Conservation (phyloP, 1,140 invertebrate species). For the Brachionus rubens region DNA sequence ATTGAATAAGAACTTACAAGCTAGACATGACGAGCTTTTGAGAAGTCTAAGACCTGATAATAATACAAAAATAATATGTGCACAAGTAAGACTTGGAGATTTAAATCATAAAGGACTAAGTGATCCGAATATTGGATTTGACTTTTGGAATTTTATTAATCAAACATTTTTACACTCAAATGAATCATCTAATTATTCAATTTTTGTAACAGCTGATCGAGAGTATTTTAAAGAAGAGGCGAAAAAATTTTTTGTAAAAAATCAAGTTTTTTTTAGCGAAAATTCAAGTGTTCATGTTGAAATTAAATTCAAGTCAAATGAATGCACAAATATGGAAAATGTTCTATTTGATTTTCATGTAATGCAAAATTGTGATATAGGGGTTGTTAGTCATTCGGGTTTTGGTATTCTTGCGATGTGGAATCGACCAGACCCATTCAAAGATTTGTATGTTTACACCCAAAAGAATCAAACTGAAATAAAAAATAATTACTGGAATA, state of each 20-base stretch:
- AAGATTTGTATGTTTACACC: slow-evolving; percentile 14
- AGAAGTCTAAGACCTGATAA: not conserved
- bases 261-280: not conserved
- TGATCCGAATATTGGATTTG: not conserved
- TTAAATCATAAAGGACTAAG: not conserved
- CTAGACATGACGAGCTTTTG: not conserved
- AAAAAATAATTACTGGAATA: not conserved
- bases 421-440: slow-evolving; percentile 16
- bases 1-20: not conserved
- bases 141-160: slow-evolving; percentile 13
- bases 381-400: not conserved
- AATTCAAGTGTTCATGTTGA: slow-evolving; percentile 7
- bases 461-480: not conserved
- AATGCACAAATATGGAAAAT: not conserved
- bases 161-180: not conserved
- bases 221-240: not conserved
- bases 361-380: slow-evolving; percentile 34
- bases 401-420: not conserved
- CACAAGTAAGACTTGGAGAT: slow-evolving; percentile 22
- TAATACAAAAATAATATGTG: not conserved
- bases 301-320: not conserved
- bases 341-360: slow-evolving; percentile 34
- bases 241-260: not conserved
- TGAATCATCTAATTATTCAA: not conserved
- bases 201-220: slow-evolving; percentile 14